Evolutionary conservation across 2,797 vertebrate genomes (phyloP).

Genomic region (Scomberomorus guttatus): DNA sequence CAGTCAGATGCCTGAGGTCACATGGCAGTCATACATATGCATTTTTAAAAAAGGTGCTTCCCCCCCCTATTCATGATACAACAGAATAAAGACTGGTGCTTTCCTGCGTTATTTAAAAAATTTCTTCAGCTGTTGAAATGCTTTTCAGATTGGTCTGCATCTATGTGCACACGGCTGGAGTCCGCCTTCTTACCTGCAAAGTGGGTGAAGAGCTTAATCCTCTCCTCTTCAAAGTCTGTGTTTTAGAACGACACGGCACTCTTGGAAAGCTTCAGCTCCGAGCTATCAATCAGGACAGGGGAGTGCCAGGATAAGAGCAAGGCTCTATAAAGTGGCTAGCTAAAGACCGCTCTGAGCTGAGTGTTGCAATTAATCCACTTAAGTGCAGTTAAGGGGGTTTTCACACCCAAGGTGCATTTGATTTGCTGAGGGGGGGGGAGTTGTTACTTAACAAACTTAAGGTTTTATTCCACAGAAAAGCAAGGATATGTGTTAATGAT

Average conservation of each 20-base stretch:
- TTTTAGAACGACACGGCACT: slow-evolving; percentile 48
- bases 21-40: slow-evolving; percentile 7
- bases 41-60: not conserved
- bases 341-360: slow-evolving; percentile 57
- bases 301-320: slow-evolving; percentile 54
- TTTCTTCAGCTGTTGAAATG: not conserved
- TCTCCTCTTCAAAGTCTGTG: slow-evolving; percentile 42
- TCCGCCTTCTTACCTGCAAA: slow-evolving; percentile 35
- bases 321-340: slow-evolving; percentile 48
- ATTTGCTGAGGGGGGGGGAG: slow-evolving; percentile 44
- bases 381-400: slow-evolving; percentile 57
- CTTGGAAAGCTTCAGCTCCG: slow-evolving; percentile 28
- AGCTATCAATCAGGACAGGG: slow-evolving; percentile 64
- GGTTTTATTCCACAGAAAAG: not conserved
- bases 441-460: slow-evolving; percentile 31
- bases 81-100: not conserved
- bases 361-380: slow-evolving; percentile 64
- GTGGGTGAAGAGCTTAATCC: slow-evolving; percentile 44
- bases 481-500: not conserved
- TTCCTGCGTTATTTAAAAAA: not conserved
- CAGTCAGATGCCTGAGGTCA: slow-evolving; percentile 10
- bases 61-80: not conserved
- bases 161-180: slow-evolving; percentile 13
- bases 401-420: slow-evolving; percentile 56
- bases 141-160: slow-evolving; percentile 1